Conservation (phyloP, 2,113 vertebrate species). For the Tetrax tetrax region DNA sequence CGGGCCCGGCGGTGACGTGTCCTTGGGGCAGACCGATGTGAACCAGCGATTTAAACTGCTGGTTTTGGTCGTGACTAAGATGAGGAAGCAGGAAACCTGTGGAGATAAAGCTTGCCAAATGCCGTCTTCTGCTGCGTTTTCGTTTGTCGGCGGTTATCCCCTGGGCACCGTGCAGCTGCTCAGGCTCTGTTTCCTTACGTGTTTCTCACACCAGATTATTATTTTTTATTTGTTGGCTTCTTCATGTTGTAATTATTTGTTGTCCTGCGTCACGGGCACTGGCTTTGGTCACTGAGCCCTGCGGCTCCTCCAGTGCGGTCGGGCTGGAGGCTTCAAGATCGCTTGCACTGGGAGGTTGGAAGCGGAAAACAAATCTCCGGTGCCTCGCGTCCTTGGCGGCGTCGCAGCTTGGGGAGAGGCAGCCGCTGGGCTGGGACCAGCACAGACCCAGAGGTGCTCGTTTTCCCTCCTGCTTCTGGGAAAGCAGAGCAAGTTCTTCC, state of each 20-base stretch:
- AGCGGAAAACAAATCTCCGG: background rate
- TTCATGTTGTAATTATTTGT: background rate
- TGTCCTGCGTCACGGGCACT: background rate
- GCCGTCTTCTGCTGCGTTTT: background rate
- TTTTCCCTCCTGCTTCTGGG: background rate
- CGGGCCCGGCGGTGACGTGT: rapidly evolving
- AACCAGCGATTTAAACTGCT: background rate
- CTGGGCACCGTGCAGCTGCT: background rate
- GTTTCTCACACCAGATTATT: background rate
- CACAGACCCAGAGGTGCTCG: background rate
- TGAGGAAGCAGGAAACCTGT: background rate
- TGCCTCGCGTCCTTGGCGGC: background rate
- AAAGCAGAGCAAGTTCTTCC: background rate
- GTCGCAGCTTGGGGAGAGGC: rapidly evolving
- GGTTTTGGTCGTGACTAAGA: background rate
- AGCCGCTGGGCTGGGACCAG: background rate
- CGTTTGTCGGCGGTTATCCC: rapidly evolving
- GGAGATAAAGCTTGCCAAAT: background rate
- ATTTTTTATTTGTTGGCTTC: background rate
- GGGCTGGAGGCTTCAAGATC: background rate
- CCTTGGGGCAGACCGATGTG: background rate
- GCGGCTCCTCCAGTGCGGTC: rapidly evolving
- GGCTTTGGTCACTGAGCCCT: background rate
- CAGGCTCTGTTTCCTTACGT: background rate
- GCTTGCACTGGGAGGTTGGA: background rate